Evolutionary conservation across 35 echinoderm and acorn worm genomes (phyloP), one percentile per base, ranked within the genome.

Genomic region (Amphiura filiformis): DNA sequence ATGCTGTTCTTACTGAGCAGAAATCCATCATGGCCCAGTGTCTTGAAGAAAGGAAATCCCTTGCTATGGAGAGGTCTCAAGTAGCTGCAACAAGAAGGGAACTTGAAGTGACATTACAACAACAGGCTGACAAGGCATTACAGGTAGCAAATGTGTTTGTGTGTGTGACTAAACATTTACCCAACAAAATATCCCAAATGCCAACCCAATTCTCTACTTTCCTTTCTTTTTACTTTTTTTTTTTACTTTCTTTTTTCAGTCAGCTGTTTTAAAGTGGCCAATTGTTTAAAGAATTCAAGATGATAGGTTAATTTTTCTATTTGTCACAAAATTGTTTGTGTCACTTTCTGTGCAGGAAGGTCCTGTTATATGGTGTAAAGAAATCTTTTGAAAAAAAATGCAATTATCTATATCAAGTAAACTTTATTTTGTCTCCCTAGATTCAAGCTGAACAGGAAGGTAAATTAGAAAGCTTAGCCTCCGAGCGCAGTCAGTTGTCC

Each of bases 391-490:
- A 22, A 70, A 31, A 31, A 31, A 70, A 26, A 70, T 70, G 15
- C 0, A 61, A 61, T 61, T 18, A 61, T 61, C n/a, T 15, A 61
- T 61, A 15, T n/a, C n/a, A 61, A 61, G 56, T 61, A 18, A 61
- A n/a, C 0, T n/a, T n/a, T n/a, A n/a, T n/a, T n/a, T n/a, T n/a
- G n/a, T n/a, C n/a, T n/a, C n/a, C n/a, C n/a, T 32, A 98, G 96
- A 92, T 93, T 18, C 84, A 91, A 38, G 96, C 96, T 80, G 91
- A 92, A 42, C 83, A 91, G 36, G 96, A 98, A 64, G 96, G 96
- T 1, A 87, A 38, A 34, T 36, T 94, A 28, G 75, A 87, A 86
- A 75, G 38, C 32, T 82, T 98, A 22, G 83, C 89, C 37, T 85
- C 80, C 26, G 92, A 98, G 87, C 89, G 94, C 34, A 91, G 86